phyloP scores from a whole-genome alignment of 2,888 invertebrate genomes.

The Venusia cambrica region DNA sequence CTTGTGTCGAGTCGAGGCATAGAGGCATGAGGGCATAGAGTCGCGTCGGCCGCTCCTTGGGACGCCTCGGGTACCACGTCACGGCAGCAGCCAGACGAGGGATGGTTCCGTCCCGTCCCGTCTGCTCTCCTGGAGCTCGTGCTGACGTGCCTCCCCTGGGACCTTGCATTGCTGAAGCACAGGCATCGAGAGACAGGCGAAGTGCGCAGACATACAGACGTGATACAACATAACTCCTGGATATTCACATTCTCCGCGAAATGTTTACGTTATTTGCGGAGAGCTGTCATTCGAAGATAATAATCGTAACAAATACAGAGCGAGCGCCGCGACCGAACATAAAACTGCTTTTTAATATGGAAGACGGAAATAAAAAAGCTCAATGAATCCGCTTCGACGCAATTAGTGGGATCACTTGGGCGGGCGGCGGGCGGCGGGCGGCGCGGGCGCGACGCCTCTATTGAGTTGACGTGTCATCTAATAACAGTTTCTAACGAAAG shows the following conservation, averaged over 20 bases:
- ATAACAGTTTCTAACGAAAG: too few species aligned
- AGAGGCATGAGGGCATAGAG: too few species aligned
- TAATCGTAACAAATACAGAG: conserved; percentile 6
- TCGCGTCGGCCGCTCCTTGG: too few species aligned
- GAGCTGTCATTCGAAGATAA: conserved; percentile 4
- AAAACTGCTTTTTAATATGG: conserved; percentile 3
- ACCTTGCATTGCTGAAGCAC: too few species aligned
- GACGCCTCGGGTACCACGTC: too few species aligned
- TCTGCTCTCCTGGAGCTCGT: too few species aligned
- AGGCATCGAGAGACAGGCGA: not conserved
- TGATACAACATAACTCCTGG: not conserved
- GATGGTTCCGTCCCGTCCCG: too few species aligned
- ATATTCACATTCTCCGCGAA: conserved; percentile 3
- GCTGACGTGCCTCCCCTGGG: too few species aligned
- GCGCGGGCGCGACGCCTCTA: not conserved
- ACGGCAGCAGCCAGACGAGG: too few species aligned
- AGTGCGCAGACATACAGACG: conserved; percentile 2
- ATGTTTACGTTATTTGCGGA: not conserved
- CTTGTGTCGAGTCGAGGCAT: too few species aligned
- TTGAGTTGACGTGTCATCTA: too few species aligned
- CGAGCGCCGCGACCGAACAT: conserved; percentile 1
- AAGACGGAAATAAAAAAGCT: conserved; percentile 1
- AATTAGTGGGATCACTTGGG: conserved; percentile 6
- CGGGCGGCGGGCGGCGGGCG: not conserved
- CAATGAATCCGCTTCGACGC: conserved; percentile 2